Base-by-base conservation (phyloP, 2,888 invertebrate species). In the Sarcophaga rosellei region DNA sequence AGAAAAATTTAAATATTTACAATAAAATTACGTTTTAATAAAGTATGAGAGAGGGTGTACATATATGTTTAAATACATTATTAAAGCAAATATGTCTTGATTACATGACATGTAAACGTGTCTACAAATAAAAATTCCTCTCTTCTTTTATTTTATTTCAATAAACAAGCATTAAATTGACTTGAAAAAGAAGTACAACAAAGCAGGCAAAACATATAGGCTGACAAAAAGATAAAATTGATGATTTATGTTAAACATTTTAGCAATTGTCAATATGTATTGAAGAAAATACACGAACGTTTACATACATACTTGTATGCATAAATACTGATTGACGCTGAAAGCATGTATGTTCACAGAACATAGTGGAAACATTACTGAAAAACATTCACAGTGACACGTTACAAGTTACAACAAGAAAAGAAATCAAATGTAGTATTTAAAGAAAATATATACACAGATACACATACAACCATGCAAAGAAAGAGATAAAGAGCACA, bases 161-260 rank as follows among this genome's bases (percentile, higher is more conserved):
- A 8, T 21, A 20, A 65, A 57, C 57, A 80, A 72, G 35, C 53
- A n/a, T 78, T 45, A 68, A 83, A 68, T 66, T 73, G 62, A 76
- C 53, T 57, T 47, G 23, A 57, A 79, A 72, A 73, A 35, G 53
- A 57, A 35, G 10, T 35, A 35, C 6, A 35, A 53, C 47, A 65
- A 61, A 75, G 45, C 66, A 81, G 68, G 66, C 61, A 68, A 68
- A 59, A 12, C 57, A 21, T 25, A 25, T 1, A 62, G 62, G 5
- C 57, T 73, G 57, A 57, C 57, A 82, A 17, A 15, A 45, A 68
- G 73, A 80, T 83, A 70, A 70, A 78, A 74, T 70, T 23, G 82
- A 73, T 80, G 80, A 83, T 83, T 80, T 84, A 77, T 77, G 69
- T 77, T 47, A 74, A 80, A 77, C 77, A 84, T 81, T 77, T 84